phyloP scores from a whole-genome alignment of 1,140 invertebrate species.

The Watersipora subatra region DNA sequence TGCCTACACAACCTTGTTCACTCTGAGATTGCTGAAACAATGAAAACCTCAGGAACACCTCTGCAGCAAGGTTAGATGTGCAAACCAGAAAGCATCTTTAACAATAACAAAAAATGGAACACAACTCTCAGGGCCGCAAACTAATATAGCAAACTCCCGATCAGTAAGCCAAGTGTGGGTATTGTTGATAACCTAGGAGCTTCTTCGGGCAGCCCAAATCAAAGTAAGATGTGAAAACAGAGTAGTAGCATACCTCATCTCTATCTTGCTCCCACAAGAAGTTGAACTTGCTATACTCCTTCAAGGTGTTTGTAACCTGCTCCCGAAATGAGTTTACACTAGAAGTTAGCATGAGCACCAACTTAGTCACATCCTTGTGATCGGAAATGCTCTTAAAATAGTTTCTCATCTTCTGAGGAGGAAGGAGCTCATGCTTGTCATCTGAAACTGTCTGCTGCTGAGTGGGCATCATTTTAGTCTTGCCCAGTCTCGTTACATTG shows the following conservation, averaged over 20 bases:
- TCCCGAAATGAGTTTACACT: slow-evolving; percentile 49
- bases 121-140: too few relatives aligned
- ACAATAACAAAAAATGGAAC: too few relatives aligned
- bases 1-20: too few relatives aligned
- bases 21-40: too few relatives aligned
- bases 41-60: too few relatives aligned
- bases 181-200: too few relatives aligned
- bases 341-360: slow-evolving; percentile 60
- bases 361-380: slow-evolving; percentile 78
- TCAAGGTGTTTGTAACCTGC: slow-evolving; percentile 19
- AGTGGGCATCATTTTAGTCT: slow-evolving; percentile 6
- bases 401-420: slow-evolving; percentile 55
- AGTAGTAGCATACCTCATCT: slow-evolving; percentile 18
- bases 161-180: too few relatives aligned
- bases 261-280: slow-evolving; percentile 30
- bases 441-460: slow-evolving; percentile 1
- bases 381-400: slow-evolving; percentile 73
- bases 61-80: too few relatives aligned
- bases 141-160: too few relatives aligned
- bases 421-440: slow-evolving; percentile 45
- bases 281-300: slow-evolving; percentile 24
- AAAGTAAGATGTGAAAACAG: too few relatives aligned
- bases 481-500: background rate
- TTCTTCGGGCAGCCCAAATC: too few relatives aligned
- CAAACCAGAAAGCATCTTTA: too few relatives aligned